Base-by-base conservation (phyloP, 2,888 invertebrate genomes). In the Brachynemurus nebulosus region DNA sequence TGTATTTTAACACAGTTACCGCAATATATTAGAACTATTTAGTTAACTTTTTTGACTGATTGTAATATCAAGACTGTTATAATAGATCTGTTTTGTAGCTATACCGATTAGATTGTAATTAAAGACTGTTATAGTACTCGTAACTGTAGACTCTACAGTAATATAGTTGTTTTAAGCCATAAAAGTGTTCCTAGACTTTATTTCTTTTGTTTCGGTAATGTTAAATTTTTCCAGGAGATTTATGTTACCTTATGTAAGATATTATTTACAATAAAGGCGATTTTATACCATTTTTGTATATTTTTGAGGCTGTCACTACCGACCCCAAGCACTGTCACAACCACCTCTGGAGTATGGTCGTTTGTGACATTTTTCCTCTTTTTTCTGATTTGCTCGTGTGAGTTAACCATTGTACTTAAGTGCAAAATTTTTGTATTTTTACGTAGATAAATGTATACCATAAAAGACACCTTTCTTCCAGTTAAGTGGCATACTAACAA, bases 291-390 rank as follows among this genome's bases (percentile, higher is more conserved):
- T 46, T 44, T 46, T 35, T 39, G 41, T 35, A 30, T 45, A 42
- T 47, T 34, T 47, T n/a, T n/a, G n/a, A n/a, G n/a, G n/a, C n/a
- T n/a, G n/a, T n/a, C n/a, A n/a, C n/a, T n/a, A n/a, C 40, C 35
- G 42, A 43, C 45, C 50, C 48, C 50, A 41, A 36, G 19, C 40
- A 46, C 50, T 49, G 48, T 49, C 45, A 49, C 50, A 50, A 50
- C 50, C 43, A 43, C 35, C 48, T 48, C 40, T 47, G 47, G 45
- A 45, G 40, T 50, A 46, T 36, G 46, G 42, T 44, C 44, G 44
- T 47, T 49, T 49, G 50, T 47, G 44, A 50, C 50, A 50, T n/a
- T n/a, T n/a, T n/a, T n/a, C n/a, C n/a, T n/a, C n/a, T n/a, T n/a
- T n/a, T n/a, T n/a, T n/a, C n/a, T n/a, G 11, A 45, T 49, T 49